These are phyloP conservation scores for Hippocampus guttulatus DNA, from an alignment of 2,113 vertebrate genomes.

Conservation along the genomic window DNA sequence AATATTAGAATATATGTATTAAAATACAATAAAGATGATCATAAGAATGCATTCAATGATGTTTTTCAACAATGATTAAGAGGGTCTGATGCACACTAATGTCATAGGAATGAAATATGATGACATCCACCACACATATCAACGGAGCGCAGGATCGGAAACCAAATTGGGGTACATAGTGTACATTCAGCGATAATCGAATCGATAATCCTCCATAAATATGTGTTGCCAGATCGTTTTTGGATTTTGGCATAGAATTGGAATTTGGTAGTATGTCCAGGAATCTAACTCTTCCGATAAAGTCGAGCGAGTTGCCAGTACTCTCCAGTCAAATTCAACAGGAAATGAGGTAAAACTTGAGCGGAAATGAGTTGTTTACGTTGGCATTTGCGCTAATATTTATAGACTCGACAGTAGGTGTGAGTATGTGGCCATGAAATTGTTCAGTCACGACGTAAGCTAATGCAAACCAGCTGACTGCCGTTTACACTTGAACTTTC, in stretches of 20 bases:
- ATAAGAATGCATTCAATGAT: no score
- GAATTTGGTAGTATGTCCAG: neutral
- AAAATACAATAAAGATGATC: no score
- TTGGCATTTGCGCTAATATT: conserved; percentile 53
- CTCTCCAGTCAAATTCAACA: conserved; percentile 2
- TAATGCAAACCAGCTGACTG: conserved; percentile 60
- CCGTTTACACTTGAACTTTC: conserved; percentile 47
- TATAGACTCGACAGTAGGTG: conserved; percentile 22
- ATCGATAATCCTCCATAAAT: no score
- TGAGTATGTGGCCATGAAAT: conserved; percentile 16
- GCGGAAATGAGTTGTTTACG: conserved; percentile 52
- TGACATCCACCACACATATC: no score
- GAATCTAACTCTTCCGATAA: neutral
- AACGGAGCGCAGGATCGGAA: no score
- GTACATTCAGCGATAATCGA: no score
- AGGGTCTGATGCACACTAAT: no score
- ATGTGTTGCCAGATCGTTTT: no score
- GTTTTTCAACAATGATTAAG: no score
- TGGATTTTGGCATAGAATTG: neutral
- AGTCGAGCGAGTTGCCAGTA: neutral
- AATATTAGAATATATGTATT: no score
- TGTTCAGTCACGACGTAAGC: conserved; percentile 27
- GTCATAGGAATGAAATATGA: no score
- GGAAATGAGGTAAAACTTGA: conserved; percentile 44
- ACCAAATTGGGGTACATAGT: no score